Conservation (phyloP, 2,888 invertebrate species). For the Lepetodrilus schrolli region DNA sequence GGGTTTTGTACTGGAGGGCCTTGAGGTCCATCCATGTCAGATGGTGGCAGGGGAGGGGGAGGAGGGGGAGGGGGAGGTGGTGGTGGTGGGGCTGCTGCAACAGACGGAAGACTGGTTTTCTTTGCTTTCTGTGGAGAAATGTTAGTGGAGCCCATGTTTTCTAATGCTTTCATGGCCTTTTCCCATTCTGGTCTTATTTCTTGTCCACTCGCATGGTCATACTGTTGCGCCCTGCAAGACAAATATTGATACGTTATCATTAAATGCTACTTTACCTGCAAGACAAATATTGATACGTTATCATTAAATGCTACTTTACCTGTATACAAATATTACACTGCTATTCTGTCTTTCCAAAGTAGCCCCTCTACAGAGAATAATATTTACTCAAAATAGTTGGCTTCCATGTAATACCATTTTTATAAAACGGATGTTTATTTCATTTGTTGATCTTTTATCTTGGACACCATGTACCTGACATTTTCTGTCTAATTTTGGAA, state of each 20-base stretch:
- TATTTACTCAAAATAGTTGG: too few species aligned
- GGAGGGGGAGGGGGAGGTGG: conserved; percentile 36
- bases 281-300: not conserved
- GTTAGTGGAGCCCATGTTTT: conserved; percentile 40
- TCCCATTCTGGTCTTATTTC: conserved; percentile 62
- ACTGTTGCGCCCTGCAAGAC: not conserved
- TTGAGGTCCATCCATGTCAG: not conserved
- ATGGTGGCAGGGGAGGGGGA: conserved; percentile 34
- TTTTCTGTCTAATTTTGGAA: too few species aligned
- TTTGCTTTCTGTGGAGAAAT: conserved; percentile 42
- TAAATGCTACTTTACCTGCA: not conserved
- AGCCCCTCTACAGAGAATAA: too few species aligned
- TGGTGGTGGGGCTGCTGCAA: conserved; percentile 19
- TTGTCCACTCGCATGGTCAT: conserved; percentile 1
- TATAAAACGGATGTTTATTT: too few species aligned
- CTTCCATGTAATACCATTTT: too few species aligned
- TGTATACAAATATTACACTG: not conserved
- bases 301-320: not conserved
- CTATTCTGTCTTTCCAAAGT: too few species aligned
- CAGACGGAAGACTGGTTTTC: conserved; percentile 17
- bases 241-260: not conserved
- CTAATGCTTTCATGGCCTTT: conserved; percentile 66
- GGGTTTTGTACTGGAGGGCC: too few species aligned
- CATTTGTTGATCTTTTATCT: too few species aligned
- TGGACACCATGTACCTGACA: too few species aligned